Base-by-base conservation (phyloP, 2,113 vertebrate genomes). In the Lipotes vexillifer region DNA sequence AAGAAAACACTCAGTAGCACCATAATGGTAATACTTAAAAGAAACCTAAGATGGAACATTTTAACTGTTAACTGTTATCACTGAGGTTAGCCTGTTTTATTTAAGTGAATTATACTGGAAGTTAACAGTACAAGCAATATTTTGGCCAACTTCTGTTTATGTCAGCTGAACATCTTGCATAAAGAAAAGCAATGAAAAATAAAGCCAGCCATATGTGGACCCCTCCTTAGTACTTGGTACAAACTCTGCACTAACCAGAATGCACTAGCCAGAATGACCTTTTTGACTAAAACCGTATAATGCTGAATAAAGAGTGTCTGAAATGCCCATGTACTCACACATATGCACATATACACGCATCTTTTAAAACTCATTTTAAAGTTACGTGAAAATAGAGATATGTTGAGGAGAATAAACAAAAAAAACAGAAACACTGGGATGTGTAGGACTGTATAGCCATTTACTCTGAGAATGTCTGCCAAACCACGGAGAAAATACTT, bases 1-100 rank as follows among this genome's bases (percentile, higher is more conserved):
- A 98, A 97, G 96, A 96, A 98, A 98, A 98, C 86, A 98, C 98
- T 99, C 98, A 98, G 98, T 99, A 99, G 99, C 99, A 99, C 99
- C 99, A 98, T 98, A 98, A 99, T 98, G 98, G 98, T 98, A 99
- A 99, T 97, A 97, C 97, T 97, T 98, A 98, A 98, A 97, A 98
- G 98, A 98, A 98, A 98, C 94, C 98, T 92, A 95, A 93, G 97
- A 98, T 97, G 97, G 97, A 98, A 98, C 96, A 96, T 82, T 96
- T 91, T 97, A 98, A 98, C 97, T 96, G 92, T 95, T 98, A 88
- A 57, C 18, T 57, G 55, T 57, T 57, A 57, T 93, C 93, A 88
- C 77, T 95, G 94, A 98, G 96, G 97, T 55, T 95, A 96, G 97
- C 96, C 88, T 97, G 55, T 96, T 98, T 97, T 94, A 97, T 98